Evolutionary conservation across 2,888 invertebrate genomes (phyloP).

Genomic region (Lochmaea capreae): DNA sequence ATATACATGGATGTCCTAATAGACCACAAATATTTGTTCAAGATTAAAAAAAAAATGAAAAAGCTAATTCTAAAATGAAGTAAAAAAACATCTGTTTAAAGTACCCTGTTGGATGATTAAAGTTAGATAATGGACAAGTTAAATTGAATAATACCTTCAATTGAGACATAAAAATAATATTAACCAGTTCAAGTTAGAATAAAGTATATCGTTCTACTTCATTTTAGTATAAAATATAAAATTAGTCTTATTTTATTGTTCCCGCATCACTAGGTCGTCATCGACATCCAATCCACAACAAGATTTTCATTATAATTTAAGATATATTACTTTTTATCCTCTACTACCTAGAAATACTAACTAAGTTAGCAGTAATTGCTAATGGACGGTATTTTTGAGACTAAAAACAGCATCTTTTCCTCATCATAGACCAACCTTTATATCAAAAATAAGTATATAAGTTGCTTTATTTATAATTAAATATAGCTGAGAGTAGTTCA

Average conservation of each 20-base stretch:
- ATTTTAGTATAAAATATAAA: background rate
- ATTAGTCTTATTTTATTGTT: slow-evolving; percentile 12
- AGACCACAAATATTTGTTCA: background rate
- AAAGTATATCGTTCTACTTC: slow-evolving; percentile 3
- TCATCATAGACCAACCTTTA: background rate
- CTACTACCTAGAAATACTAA: slow-evolving; percentile 54
- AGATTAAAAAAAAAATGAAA: background rate
- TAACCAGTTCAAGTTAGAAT: background rate
- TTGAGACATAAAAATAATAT: background rate
- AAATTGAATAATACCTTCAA: too few species aligned
- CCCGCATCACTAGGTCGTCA: slow-evolving; percentile 14
- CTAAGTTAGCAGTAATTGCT: slow-evolving; percentile 59
- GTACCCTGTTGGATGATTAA: background rate
- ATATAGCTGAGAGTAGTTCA: background rate
- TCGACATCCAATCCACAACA: slow-evolving; percentile 18
- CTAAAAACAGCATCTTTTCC: slow-evolving; percentile 51
- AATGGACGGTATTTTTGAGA: slow-evolving; percentile 63
- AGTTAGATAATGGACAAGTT: background rate
- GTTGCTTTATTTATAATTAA: too few species aligned
- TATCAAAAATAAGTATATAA: background rate
- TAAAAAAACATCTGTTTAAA: background rate
- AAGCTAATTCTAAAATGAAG: background rate
- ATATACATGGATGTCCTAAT: slow-evolving; percentile 7
- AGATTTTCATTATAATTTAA: slow-evolving; percentile 16
- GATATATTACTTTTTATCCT: slow-evolving; percentile 50